Conservation (phyloP, 2,888 invertebrate genomes). For the Schrankia costaestrigalis region DNA sequence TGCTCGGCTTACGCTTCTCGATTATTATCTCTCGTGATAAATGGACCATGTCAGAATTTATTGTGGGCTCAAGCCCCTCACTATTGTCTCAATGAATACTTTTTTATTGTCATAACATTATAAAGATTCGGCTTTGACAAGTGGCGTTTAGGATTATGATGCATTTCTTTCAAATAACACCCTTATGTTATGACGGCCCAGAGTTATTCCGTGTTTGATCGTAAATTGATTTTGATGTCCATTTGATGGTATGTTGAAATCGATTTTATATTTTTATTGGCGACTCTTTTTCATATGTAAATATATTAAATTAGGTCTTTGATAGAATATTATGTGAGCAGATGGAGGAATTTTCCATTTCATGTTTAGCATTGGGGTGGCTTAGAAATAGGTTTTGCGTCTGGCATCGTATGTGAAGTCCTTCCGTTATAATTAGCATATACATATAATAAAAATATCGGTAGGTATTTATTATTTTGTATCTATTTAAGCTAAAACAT, state of each 20-base stretch:
- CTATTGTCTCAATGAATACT: constrained; percentile 80
- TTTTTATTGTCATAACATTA: constrained; percentile 76
- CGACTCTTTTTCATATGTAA: constrained; percentile 71
- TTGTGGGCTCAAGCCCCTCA: constrained; percentile 65
- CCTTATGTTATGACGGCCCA: constrained; percentile 46
- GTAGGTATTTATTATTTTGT: too few relatives aligned
- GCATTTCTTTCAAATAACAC: constrained; percentile 49
- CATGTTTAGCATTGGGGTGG: constrained; percentile 2
- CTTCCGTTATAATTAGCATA: too few relatives aligned
- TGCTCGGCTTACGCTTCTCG: constrained; percentile 49
- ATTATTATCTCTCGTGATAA: constrained; percentile 75
- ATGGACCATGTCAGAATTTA: constrained; percentile 76
- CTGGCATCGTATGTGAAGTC: too few relatives aligned
- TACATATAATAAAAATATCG: too few relatives aligned
- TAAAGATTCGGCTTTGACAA: constrained; percentile 67
- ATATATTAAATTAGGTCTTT: constrained; percentile 55
- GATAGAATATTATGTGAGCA: constrained; percentile 36
- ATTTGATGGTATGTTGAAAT: constrained; percentile 67
- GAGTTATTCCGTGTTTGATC: constrained; percentile 54
- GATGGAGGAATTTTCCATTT: constrained; percentile 21
- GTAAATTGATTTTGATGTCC: constrained; percentile 74
- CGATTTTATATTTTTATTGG: constrained; percentile 67
- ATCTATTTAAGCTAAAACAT: too few relatives aligned
- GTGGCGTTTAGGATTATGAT: constrained; percentile 71
- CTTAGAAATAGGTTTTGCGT: constrained; percentile 37